phyloP scores from a whole-genome alignment of 1,140 invertebrate genomes.

The Cyclargus thomasi region DNA sequence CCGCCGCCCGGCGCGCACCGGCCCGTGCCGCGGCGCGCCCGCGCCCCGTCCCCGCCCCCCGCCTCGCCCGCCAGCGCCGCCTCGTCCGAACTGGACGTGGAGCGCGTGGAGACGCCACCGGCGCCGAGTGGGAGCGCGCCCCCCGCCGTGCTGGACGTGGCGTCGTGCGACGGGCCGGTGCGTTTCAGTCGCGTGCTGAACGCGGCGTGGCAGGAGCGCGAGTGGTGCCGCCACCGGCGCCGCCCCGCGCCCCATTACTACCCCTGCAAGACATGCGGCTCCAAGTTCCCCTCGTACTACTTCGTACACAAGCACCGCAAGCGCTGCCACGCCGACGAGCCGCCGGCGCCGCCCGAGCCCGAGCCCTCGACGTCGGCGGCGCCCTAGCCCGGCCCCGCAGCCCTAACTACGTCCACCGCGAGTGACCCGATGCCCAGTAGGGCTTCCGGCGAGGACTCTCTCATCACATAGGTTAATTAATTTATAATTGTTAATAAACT shows the following conservation, averaged over 20 bases:
- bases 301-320: conserved; percentile 95
- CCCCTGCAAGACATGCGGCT: conserved; percentile 93
- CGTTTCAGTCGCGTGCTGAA: conserved; percentile 77
- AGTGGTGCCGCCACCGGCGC: conserved; percentile 73
- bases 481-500: conserved; percentile 54
- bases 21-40: conserved; percentile 52
- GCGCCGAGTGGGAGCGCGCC: conserved; percentile 35
- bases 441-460: not conserved
- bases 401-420: too few relatives aligned
- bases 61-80: conserved; percentile 30
- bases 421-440: not conserved
- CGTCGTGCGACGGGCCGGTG: conserved; percentile 91
- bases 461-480: conserved; percentile 40
- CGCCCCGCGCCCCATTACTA: conserved; percentile 93
- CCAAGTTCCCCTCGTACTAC: conserved; percentile 94
- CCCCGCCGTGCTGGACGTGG: conserved; percentile 82
- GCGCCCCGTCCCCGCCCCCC: conserved; percentile 43
- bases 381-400: not conserved
- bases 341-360: conserved; percentile 43
- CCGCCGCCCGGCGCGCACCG: conserved; percentile 59
- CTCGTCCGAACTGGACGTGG: conserved; percentile 54
- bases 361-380: conserved; percentile 49
- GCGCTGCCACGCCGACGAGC: conserved; percentile 84
- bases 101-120: conserved; percentile 44
- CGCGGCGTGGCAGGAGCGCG: conserved; percentile 63